phyloP scores from a whole-genome alignment of 2,797 vertebrate species.

The Tamandua tetradactyla region DNA sequence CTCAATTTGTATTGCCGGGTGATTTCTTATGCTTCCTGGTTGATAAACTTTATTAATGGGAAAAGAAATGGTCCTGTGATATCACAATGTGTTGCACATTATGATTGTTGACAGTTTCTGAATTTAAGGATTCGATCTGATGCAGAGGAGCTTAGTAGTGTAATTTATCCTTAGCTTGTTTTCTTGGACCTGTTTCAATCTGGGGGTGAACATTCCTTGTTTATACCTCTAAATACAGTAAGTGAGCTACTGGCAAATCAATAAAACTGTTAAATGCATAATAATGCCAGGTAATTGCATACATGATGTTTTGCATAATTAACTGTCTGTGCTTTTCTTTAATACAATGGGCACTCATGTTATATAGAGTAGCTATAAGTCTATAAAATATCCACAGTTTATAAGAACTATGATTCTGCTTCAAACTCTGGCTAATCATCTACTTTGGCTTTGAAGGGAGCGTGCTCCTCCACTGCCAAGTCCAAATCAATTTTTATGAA shows the following conservation, averaged over 20 bases:
- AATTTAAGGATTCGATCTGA: constrained; percentile 82
- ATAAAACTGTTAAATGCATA: constrained; percentile 87
- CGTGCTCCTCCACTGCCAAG: constrained; percentile 83
- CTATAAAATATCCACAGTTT: constrained; percentile 83
- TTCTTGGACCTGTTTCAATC: constrained; percentile 83
- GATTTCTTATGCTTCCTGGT: constrained; percentile 72
- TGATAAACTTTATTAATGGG: constrained; percentile 80
- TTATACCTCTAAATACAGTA: constrained; percentile 84
- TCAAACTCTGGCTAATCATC: constrained; percentile 82
- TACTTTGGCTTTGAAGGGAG: constrained; percentile 77
- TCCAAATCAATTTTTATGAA: constrained; percentile 96
- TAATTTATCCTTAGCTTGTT: constrained; percentile 86
- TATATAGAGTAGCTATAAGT: constrained; percentile 78
- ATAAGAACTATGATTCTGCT: constrained; percentile 78
- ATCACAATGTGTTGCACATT: constrained; percentile 72
- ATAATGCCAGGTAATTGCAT: constrained; percentile 86
- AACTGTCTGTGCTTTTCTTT: constrained; percentile 84
- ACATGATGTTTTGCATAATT: constrained; percentile 87
- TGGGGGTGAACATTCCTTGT: constrained; percentile 82
- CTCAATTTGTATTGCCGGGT: constrained; percentile 48
- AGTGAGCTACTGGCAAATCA: constrained; percentile 85
- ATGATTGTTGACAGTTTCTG: constrained; percentile 72
- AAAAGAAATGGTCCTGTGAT: constrained; percentile 75
- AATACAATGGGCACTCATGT: constrained; percentile 81
- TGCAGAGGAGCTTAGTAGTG: constrained; percentile 71